A percentile compares a stretch with the other conserved stretches of the same genome.
Conservation (phyloP, 2,888 invertebrate species). For the Lypha dubia region DNA sequence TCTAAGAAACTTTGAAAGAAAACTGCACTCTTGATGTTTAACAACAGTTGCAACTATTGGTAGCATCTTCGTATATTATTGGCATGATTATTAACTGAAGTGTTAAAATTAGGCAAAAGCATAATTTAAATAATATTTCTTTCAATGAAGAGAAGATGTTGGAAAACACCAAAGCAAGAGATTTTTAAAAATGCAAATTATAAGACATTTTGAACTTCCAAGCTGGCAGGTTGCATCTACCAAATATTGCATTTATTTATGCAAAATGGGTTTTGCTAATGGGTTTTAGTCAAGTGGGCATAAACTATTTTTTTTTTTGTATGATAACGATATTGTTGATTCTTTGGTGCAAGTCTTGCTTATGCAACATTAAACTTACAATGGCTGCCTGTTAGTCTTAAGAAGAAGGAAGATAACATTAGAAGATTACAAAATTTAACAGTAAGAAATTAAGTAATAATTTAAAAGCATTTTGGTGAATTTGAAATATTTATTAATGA, state of each 20-base stretch:
- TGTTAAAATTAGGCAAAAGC: conserved; percentile 61
- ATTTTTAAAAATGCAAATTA: conserved; percentile 43
- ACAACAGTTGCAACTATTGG: conserved; percentile 22
- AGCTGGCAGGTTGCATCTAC: neutral
- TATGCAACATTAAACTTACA: conserved; percentile 6
- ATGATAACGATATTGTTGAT: neutral
- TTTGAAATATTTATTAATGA: too few relatives aligned
- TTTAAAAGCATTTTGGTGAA: too few relatives aligned
- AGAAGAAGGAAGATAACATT: neutral
- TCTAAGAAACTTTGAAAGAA: too few relatives aligned
- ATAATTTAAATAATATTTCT: neutral
- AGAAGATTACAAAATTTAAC: too few relatives aligned
- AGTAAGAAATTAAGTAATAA: too few relatives aligned
- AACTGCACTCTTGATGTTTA: too few relatives aligned
- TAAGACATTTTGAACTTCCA: too few relatives aligned
- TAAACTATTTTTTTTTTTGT: conserved; percentile 58
- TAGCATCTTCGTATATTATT: conserved; percentile 56
- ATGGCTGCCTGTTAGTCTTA: neutral
- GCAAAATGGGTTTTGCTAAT: conserved; percentile 49
- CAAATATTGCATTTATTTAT: conserved; percentile 9
- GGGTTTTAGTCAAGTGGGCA: conserved; percentile 64
- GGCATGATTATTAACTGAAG: conserved; percentile 61
- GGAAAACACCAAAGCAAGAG: neutral
- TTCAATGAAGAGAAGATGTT: neutral
- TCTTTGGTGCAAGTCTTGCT: neutral